A percentile compares a stretch with the other conserved stretches of the same genome.
phyloP scores from a whole-genome alignment of 1,140 invertebrate species.

The Platyura marginata region DNA sequence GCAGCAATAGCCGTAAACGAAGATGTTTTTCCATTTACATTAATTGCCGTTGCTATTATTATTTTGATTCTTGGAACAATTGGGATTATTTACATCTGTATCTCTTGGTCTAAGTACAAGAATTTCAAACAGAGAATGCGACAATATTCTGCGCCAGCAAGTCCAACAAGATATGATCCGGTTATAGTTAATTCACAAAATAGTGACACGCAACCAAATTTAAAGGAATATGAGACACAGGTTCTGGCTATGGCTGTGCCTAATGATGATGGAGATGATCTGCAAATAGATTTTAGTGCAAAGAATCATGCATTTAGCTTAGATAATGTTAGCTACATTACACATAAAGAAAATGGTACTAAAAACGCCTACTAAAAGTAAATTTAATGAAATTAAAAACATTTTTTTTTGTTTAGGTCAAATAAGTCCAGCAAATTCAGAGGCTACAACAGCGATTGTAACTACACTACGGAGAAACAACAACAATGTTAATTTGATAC shows the following conservation, averaged over 20 bases:
- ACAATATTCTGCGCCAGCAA: constrained; percentile 44
- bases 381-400: background rate
- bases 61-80: constrained; percentile 69
- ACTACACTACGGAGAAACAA: constrained; percentile 37
- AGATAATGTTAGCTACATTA: constrained; percentile 69
- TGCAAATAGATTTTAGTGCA: constrained; percentile 69
- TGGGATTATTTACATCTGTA: constrained; percentile 79
- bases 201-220: constrained; percentile 21
- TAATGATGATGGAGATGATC: constrained; percentile 57
- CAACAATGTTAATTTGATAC: constrained; percentile 14
- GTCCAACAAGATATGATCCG: constrained; percentile 47
- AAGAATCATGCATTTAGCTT: constrained; percentile 74
- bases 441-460: constrained; percentile 54
- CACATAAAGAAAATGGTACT: constrained; percentile 49
- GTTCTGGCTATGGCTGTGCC: constrained; percentile 78
- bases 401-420: constrained; percentile 32
- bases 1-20: constrained; percentile 38
- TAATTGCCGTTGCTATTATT: constrained; percentile 69
- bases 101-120: constrained; percentile 82
- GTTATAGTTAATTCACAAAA: constrained; percentile 44
- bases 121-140: constrained; percentile 60
- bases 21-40: constrained; percentile 64
- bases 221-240: constrained; percentile 75
- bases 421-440: constrained; percentile 60
- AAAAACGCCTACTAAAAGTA: no score